phyloP scores from a whole-genome alignment of 1,140 invertebrate species.

The Drosophila rhopaloa region DNA sequence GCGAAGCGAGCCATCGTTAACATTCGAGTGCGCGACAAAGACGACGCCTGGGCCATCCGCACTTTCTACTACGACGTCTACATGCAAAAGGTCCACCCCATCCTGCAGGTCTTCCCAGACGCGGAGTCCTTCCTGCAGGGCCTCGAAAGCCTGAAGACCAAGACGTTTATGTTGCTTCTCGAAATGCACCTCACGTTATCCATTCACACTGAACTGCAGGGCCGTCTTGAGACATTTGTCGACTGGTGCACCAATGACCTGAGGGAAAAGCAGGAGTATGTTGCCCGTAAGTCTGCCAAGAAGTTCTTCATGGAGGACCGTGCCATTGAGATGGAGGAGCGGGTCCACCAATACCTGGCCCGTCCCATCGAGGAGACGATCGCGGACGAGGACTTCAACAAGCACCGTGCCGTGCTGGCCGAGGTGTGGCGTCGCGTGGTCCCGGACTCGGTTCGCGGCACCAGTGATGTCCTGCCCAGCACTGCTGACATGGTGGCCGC shows the following conservation, averaged over 20 bases:
- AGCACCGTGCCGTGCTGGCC: slow-evolving; percentile 54
- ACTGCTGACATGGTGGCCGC: slow-evolving; percentile 73
- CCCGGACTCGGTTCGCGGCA: slow-evolving; percentile 59
- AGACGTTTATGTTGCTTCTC: slow-evolving; percentile 74
- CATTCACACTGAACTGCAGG: slow-evolving; percentile 73
- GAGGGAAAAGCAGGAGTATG: slow-evolving; percentile 73
- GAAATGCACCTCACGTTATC: slow-evolving; percentile 78
- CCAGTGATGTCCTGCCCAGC: slow-evolving; percentile 55
- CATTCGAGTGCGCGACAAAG: slow-evolving; percentile 74
- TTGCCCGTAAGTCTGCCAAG: slow-evolving; percentile 74
- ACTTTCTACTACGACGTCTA: slow-evolving; percentile 77
- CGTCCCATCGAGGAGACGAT: slow-evolving; percentile 58
- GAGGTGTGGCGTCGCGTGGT: slow-evolving; percentile 76
- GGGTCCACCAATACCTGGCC: slow-evolving; percentile 40
- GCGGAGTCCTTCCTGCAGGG: slow-evolving; percentile 62
- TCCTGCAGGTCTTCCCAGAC: slow-evolving; percentile 73
- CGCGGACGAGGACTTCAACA: slow-evolving; percentile 60
- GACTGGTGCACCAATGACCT: slow-evolving; percentile 76
- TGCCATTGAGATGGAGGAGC: slow-evolving; percentile 61
- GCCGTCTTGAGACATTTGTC: slow-evolving; percentile 60
- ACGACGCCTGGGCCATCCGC: slow-evolving; percentile 82
- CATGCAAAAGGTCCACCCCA: slow-evolving; percentile 64
- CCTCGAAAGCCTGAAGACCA: slow-evolving; percentile 70
- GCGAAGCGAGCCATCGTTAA: slow-evolving; percentile 71
- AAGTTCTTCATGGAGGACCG: slow-evolving; percentile 80